Base-by-base conservation (phyloP, 2,888 invertebrate species). In the Morpho helenor region DNA sequence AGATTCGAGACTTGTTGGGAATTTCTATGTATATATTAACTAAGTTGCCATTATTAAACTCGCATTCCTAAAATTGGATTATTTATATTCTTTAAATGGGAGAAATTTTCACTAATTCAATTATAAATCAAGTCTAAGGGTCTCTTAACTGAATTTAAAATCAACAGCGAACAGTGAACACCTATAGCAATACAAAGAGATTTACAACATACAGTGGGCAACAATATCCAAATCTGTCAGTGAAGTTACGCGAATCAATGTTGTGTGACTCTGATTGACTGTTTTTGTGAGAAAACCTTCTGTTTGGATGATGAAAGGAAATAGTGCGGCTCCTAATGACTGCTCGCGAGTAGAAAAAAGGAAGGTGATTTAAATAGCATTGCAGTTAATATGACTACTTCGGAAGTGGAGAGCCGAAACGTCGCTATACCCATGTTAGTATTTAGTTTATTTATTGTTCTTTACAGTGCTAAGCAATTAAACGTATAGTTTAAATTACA, bases 341-440 rank as follows among this genome's bases (percentile, higher is more conserved):
- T 78, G 76, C 70, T 78, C 69, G 66, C 72, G 75, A 77, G 75
- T 77, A 75, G 71, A 70, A 62, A 72, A 74, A 67, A 67, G 67
- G 66, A 74, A 70, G 74, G 76, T 80, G 72, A 77, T 79, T 60
- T 81, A 75, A 76, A 70, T 62, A 62, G 62, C 60, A 74, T 68
- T 68, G 66, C 57, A 59, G 58, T 68, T 75, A 82, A 68, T 65
- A 90, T 90, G 90, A 85, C 82, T 80, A 82, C 88, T 67, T 87
- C 90, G 53, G 90, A 90, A 74, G 72, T 90, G 70, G 90, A 90
- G 66, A 88, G 77, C 76, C 87, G 90, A 64, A 89, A 86, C 75
- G 83, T 89, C 70, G 80, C 87, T 70, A 72, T 90, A 76, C 84
- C 89, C 72, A 88, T 90, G 90, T 90, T 73, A 87, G 89, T 87